A percentile compares a stretch with the other conserved stretches of the same genome.
phyloP scores from a whole-genome alignment of 1,140 invertebrate genomes.

The Coelopa frigida region DNA sequence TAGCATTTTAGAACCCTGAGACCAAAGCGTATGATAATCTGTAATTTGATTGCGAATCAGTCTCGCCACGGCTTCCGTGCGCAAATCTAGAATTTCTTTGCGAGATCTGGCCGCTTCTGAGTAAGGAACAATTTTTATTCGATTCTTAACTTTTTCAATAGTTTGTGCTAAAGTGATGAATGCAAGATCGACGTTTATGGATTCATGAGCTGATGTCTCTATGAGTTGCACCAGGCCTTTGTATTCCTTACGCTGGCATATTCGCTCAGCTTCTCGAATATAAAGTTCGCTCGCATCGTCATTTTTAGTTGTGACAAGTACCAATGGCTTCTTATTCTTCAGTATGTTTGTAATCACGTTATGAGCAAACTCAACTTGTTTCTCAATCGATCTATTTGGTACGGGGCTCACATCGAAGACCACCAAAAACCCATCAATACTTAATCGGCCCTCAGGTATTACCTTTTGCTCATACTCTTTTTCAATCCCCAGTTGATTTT shows the following conservation, averaged over 20 bases:
- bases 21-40: slow-evolving; percentile 82
- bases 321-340: slow-evolving; percentile 91
- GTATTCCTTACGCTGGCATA: slow-evolving; percentile 86
- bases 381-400: slow-evolving; percentile 81
- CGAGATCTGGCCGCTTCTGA: slow-evolving; percentile 76
- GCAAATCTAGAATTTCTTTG: slow-evolving; percentile 81
- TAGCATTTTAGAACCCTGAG: slow-evolving; percentile 75
- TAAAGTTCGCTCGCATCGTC: slow-evolving; percentile 87
- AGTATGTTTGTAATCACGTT: slow-evolving; percentile 76
- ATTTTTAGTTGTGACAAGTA: slow-evolving; percentile 93
- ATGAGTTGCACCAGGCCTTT: slow-evolving; percentile 81
- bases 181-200: slow-evolving; percentile 92
- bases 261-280: slow-evolving; percentile 80
- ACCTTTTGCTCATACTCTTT: slow-evolving; percentile 93
- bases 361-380: slow-evolving; percentile 76
- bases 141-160: slow-evolving; percentile 66
- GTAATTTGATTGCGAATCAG: slow-evolving; percentile 70
- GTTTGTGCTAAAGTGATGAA: slow-evolving; percentile 89
- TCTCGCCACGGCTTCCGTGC: slow-evolving; percentile 79
- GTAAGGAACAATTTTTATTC: slow-evolving; percentile 70
- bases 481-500: slow-evolving; percentile 93
- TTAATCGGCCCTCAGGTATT: slow-evolving; percentile 87
- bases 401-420: slow-evolving; percentile 93
- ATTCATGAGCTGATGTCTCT: slow-evolving; percentile 93
- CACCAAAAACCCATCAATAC: slow-evolving; percentile 93